phyloP scores from a whole-genome alignment of 2,797 vertebrate species.

The Catharus ustulatus region DNA sequence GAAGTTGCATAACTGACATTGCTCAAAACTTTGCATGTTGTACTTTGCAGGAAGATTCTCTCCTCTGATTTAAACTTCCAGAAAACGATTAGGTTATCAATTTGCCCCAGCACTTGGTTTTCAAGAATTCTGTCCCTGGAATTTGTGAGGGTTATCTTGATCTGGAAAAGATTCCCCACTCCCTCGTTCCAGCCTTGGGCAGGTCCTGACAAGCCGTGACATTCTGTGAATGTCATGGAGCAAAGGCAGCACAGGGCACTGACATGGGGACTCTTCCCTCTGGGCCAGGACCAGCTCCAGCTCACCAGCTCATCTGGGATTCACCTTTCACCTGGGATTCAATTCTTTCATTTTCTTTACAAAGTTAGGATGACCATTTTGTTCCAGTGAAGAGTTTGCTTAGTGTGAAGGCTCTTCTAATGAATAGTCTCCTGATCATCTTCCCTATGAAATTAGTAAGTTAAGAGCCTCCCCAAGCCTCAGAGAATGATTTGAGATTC shows the following conservation, averaged over 20 bases:
- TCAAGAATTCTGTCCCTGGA: not conserved
- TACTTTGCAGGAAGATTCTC: not conserved
- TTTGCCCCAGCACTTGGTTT: not conserved
- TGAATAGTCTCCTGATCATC: not conserved
- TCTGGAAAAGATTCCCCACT: slow-evolving; percentile 18
- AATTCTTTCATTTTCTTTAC: not conserved
- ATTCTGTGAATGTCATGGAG: slow-evolving; percentile 20
- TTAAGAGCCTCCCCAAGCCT: not conserved
- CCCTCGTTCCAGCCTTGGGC: not conserved
- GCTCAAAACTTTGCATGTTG: not conserved
- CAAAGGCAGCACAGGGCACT: not conserved
- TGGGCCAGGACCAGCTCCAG: not conserved
- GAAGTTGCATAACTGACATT: not conserved
- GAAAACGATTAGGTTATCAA: not conserved
- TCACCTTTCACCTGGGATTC: not conserved
- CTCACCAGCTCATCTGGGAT: not conserved
- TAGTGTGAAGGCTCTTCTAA: not conserved
- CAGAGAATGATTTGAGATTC: not conserved
- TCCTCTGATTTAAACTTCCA: not conserved
- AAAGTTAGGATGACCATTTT: not conserved
- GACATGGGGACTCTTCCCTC: not conserved
- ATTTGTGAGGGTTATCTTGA: not conserved
- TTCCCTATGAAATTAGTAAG: not conserved
- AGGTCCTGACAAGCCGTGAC: slow-evolving; percentile 27
- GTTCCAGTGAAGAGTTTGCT: not conserved